Conservation (phyloP, 2,888 invertebrate species). For the Aelia acuminata region DNA sequence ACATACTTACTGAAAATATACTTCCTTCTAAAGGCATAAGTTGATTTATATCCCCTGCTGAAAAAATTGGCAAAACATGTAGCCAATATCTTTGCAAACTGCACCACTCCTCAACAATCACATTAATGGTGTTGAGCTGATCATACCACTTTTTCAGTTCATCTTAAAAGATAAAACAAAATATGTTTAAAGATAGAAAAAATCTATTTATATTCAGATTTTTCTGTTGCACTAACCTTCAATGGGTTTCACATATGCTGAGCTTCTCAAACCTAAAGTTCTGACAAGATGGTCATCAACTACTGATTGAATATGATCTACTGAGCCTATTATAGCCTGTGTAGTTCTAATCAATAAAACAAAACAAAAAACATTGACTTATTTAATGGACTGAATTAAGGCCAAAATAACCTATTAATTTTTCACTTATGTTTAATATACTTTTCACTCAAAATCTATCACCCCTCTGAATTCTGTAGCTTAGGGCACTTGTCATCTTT, state of each 20-base stretch:
- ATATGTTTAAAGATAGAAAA: not conserved
- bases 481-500: too few species aligned
- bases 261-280: constrained; percentile 87
- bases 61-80: constrained; percentile 88
- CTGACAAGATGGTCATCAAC: constrained; percentile 88
- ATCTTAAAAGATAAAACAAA: constrained; percentile 62
- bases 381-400: too few species aligned
- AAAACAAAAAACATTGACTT: not conserved
- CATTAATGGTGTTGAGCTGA: constrained; percentile 77
- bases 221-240: constrained; percentile 73
- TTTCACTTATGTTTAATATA: too few species aligned
- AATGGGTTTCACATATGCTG: constrained; percentile 88
- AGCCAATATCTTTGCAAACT: constrained; percentile 90
- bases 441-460: too few species aligned
- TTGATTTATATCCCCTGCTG: constrained; percentile 86
- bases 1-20: constrained; percentile 74
- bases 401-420: too few species aligned
- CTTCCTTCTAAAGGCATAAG: constrained; percentile 89
- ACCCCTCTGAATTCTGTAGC: too few species aligned
- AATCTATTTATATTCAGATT: not conserved
- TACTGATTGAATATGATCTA: constrained; percentile 85
- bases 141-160: constrained; percentile 81
- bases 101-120: constrained; percentile 86
- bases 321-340: constrained; percentile 62
- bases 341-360: constrained; percentile 7